Base-by-base conservation (phyloP, 2,797 vertebrate genomes). In the Malurus leucopterus region DNA sequence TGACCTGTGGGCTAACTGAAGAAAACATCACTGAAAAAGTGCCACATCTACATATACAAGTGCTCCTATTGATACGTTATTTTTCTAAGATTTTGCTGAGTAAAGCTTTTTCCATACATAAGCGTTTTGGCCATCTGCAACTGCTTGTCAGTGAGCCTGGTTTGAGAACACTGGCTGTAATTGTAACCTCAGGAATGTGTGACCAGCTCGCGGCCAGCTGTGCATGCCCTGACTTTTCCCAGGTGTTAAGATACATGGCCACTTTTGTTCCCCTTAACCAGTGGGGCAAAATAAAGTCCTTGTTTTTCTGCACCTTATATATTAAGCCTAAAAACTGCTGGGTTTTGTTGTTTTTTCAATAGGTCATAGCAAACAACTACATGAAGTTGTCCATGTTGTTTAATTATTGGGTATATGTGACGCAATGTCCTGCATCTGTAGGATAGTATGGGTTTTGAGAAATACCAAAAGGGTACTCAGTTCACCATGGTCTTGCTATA, bases 171-270 rank as follows among this genome's bases (percentile, higher is more conserved):
- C 97, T 98, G 96, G 95, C 97, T 94, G 98, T 98, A 98, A 98
- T 97, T 97, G 97, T 97, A 97, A 97, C 96, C 96, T 97, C 96
- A 97, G 97, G 98, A 98, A 98, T 98, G 98, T 98, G 97, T 98
- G 97, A 98, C 97, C 95, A 97, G 97, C 98, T 98, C 97, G 96
- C 97, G 76, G 93, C 92, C 97, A 96, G 98, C 96, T 97, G 97
- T 96, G 97, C 94, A 62, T 93, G 94, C 93, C 95, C 92, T 96
- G 95, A 94, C 96, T 97, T 96, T 95, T 97, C 96, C 97, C 96
- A 98, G 97, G 96, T 97, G 97, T 97, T 97, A 97, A 96, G 93
- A 97, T 96, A 97, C 95, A 92, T 89, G 94, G 83, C 87, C 94
- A 93, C 88, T 97, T 97, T 97, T 95, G 96, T 95, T 96, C 85